Base-by-base conservation (phyloP, 2,113 vertebrate species). In the Indicator maculatus region DNA sequence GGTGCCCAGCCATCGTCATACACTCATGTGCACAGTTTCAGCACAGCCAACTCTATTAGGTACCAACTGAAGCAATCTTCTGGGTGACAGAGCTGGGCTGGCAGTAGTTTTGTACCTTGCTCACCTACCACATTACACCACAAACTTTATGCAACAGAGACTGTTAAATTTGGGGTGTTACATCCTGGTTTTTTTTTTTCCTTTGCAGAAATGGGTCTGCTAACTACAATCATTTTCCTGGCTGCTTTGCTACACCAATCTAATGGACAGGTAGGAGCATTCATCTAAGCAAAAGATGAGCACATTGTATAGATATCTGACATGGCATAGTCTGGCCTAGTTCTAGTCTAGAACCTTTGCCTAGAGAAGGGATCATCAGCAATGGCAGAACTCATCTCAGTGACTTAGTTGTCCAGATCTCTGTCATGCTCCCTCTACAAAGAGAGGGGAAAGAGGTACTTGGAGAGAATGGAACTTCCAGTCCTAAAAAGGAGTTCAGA, bases 181-280 rank as follows among this genome's bases (percentile, higher is more conserved):
- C 10, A 18, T 3, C 28, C 36, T 61, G 28, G 36, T 12, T 20
- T 3, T 76, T 33, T 50, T 53, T 86, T 58, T 55, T 70, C 23
- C 38, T 23, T 17, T 56, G 5, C 20, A 96, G 95, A 65, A 63
- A 96, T 96, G 95, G 41, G 56, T 47, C 64, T 80, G 16, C 52
- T 88, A 16, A 39, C 47, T 64, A 52, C 75, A 83, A 10, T 89
- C 7, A 0, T 95, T 55, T 53, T 93, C 72, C 79, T 96, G 72
- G 74, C 89, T 73, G 85, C 85, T 83, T 28, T 96, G 52, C 23
- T 96, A 5, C 87, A 83, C 31, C 94, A 86, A 1, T 55, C 28
- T 60, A 65, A 77, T 69, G 93, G 75, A 88, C n/a, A 93, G 95
- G 94, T 96, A 93, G 20, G 93, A 88, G 4, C 12, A 69, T 70